Conservation (phyloP, 2,113 vertebrate species). For the Thermophis baileyi region DNA sequence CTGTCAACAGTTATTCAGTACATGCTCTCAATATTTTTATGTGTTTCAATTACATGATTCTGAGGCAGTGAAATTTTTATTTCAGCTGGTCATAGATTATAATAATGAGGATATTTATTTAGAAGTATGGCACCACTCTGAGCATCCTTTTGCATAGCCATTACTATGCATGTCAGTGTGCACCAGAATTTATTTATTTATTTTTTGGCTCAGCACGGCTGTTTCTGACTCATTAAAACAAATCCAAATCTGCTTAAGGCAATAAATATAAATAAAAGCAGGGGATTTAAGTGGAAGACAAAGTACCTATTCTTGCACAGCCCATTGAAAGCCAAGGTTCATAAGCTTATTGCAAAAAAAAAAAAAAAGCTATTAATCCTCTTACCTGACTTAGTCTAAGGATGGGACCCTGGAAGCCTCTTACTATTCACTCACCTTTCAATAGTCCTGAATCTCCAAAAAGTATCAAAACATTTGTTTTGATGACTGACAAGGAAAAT, state of each 20-base stretch:
- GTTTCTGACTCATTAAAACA: background rate
- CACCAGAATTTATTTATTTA: background rate
- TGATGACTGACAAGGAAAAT: slow-evolving; percentile 16
- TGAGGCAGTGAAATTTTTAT: background rate
- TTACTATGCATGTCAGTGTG: background rate
- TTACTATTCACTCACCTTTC: background rate
- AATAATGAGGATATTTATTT: background rate
- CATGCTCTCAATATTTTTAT: background rate
- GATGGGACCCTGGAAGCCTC: slow-evolving; percentile 2
- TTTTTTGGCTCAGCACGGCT: background rate
- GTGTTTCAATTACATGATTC: background rate
- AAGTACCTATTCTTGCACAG: background rate
- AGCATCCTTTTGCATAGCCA: background rate
- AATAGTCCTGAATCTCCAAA: slow-evolving; percentile 6
- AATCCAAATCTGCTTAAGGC: background rate
- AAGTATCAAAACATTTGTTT: background rate
- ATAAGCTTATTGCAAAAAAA: background rate
- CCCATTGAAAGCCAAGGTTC: background rate
- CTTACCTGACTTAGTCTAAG: slow-evolving; percentile 1
- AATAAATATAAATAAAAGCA: background rate
- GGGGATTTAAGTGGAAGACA: background rate
- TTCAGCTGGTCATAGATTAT: background rate
- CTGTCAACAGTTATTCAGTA: background rate
- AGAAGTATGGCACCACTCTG: background rate
- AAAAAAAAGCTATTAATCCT: background rate